These are phyloP conservation scores for Nyctereutes procyonoides DNA, from an alignment of 2,113 vertebrate genomes.

Conservation along the genomic window DNA sequence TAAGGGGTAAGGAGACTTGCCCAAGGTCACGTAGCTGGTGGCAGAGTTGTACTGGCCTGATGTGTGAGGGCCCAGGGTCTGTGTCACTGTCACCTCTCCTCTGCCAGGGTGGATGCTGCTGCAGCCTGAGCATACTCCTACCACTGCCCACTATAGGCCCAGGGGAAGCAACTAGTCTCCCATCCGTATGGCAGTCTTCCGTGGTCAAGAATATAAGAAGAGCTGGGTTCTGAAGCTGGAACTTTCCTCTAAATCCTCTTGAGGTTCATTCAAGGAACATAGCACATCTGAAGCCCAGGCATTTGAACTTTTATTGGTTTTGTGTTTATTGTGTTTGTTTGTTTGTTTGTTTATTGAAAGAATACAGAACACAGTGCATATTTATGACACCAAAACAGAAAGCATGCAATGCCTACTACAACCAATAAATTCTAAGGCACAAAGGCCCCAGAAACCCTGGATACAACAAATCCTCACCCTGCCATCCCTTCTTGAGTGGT, in stretches of 20 bases:
- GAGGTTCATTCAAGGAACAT: background rate
- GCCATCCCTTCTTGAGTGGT: background rate
- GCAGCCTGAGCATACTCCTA: background rate
- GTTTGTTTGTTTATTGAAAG: background rate
- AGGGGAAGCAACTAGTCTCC: background rate
- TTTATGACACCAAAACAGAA: slow-evolving; percentile 25
- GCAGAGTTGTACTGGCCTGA: background rate
- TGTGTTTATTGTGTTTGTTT: background rate
- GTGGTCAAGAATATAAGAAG: background rate
- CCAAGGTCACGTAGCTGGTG: background rate
- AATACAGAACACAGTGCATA: background rate
- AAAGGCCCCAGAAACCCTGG: background rate
- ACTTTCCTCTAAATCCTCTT: background rate
- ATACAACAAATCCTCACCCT: background rate
- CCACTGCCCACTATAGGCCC: background rate
- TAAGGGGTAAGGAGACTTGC: background rate
- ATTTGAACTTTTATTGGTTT: background rate
- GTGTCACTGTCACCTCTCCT: background rate
- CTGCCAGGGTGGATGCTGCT: background rate
- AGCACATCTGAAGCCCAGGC: background rate
- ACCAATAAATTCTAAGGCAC: slow-evolving; percentile 15
- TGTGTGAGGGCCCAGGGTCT: background rate
- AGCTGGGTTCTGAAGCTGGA: background rate
- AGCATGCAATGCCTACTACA: background rate
- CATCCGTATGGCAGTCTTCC: background rate